phyloP scores from a whole-genome alignment of 2,797 vertebrate species.

The Anguilla anguilla region DNA sequence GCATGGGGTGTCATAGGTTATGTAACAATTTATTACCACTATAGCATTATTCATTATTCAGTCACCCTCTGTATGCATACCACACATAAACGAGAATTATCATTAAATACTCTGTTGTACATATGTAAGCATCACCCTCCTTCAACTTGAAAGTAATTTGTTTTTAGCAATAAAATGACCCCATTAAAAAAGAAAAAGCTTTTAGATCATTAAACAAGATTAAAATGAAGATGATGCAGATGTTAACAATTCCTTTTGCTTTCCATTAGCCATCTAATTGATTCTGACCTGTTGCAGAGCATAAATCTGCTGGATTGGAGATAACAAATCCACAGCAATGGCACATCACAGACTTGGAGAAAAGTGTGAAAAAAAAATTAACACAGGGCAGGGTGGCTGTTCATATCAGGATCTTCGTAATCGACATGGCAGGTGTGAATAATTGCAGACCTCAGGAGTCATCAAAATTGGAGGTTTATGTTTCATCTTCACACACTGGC shows the following conservation, averaged over 20 bases:
- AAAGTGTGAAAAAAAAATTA: slow-evolving; percentile 53
- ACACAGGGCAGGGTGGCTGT: slow-evolving; percentile 51
- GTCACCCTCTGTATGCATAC: neutral
- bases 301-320: slow-evolving; percentile 49
- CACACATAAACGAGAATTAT: neutral
- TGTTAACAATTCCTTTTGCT: slow-evolving; percentile 50
- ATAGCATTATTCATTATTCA: neutral
- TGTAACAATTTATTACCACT: neutral
- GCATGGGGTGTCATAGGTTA: neutral
- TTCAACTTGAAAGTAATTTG: slow-evolving; percentile 46
- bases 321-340: slow-evolving; percentile 42
- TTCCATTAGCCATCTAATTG: slow-evolving; percentile 57
- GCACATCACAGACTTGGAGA: slow-evolving; percentile 52
- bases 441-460: slow-evolving; percentile 64
- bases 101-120: neutral
- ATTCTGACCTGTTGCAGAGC: slow-evolving; percentile 57
- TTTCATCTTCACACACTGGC: neutral
- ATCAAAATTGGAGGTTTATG: slow-evolving; percentile 55
- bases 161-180: slow-evolving; percentile 39
- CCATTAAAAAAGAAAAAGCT: slow-evolving; percentile 40
- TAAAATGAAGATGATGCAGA: slow-evolving; percentile 56
- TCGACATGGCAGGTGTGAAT: slow-evolving; percentile 59
- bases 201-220: slow-evolving; percentile 54
- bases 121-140: neutral
- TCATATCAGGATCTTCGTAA: slow-evolving; percentile 63